Evolutionary conservation across 2,113 vertebrate genomes (phyloP).

Genomic region (Tamias sibiricus): DNA sequence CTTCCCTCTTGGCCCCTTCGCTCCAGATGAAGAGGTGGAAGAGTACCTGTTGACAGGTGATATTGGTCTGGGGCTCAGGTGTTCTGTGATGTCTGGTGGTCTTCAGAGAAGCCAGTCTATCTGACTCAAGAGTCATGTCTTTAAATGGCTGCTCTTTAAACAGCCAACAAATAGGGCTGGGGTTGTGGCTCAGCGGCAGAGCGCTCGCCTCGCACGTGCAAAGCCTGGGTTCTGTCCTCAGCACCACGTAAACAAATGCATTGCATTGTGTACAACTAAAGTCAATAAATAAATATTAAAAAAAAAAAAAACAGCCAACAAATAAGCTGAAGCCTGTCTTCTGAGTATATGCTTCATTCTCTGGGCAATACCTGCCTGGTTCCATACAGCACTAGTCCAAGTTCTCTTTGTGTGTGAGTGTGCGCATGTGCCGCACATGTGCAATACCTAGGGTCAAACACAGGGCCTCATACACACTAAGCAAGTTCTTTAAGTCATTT

Average conservation of each 20-base stretch:
- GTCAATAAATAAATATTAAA: too few species aligned
- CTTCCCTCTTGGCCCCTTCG: background rate
- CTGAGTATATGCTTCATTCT: background rate
- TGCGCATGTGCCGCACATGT: too few species aligned
- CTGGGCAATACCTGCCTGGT: background rate
- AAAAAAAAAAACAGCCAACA: too few species aligned
- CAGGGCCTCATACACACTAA: background rate
- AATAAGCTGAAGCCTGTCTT: background rate
- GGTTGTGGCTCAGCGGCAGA: too few species aligned
- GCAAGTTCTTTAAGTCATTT: too few species aligned
- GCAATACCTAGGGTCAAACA: background rate
- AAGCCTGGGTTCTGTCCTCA: too few species aligned
- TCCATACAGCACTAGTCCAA: background rate
- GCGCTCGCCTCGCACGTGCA: too few species aligned
- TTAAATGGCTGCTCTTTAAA: background rate
- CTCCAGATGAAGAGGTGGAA: fast-evolving
- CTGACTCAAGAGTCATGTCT: background rate
- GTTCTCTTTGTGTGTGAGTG: background rate
- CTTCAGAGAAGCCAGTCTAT: background rate
- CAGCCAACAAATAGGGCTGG: too few species aligned
- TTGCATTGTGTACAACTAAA: too few species aligned
- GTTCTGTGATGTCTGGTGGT: background rate
- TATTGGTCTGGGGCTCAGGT: background rate
- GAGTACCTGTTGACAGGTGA: too few species aligned
- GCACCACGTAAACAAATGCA: too few species aligned